Base-by-base conservation (phyloP, 2,113 vertebrate genomes). In the Mandrillus leucophaeus region DNA sequence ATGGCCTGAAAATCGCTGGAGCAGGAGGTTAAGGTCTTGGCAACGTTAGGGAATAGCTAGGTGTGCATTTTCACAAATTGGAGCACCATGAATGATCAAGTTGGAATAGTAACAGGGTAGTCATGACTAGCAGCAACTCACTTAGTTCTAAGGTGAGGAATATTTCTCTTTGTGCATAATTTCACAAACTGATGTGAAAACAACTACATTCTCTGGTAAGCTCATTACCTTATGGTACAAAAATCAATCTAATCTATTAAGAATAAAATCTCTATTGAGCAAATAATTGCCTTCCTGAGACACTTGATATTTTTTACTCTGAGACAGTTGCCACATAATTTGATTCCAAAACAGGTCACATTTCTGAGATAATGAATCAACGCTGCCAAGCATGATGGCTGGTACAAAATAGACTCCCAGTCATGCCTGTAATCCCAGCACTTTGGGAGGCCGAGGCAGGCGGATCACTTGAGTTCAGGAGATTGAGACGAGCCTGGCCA, bases 301-400 rank as follows among this genome's bases (percentile, higher is more conserved):
- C 18, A 80, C 35, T 86, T 96, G 61, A 73, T 84, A 68, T 30
- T 87, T 94, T 94, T 96, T 83, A 88, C 23, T 48, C 40, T 55
- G 59, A 88, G 72, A 70, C 13, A 70, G 59, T 75, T 76, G 48
- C 87, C 61, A 64, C 61, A 18, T 57, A 43, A 79, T 95, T 96
- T 86, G 48, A 80, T 75, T 88, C 55, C n/a, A 27, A 89, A 86
- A 30, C 3, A 85, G 82, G 82, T 91, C 45, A 95, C 55, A 75
- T 88, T 91, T 93, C 87, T 90, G 73, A 95, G 55, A 45, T 86
- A 96, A 85, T 76, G 50, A 22, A 48, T 91, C 82, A 96, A 8
- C 13, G 10, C 9, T 64, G 70, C n/a, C 25, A 90, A 72, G 57
- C 40, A 52, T 17, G 10, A 45, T 40, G 23, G n/a, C 27, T 64